Percentiles rank a stretch among this genome's conserved stretches.
Conservation (phyloP, 2,113 vertebrate species). For the Sminthopsis crassicaudata region DNA sequence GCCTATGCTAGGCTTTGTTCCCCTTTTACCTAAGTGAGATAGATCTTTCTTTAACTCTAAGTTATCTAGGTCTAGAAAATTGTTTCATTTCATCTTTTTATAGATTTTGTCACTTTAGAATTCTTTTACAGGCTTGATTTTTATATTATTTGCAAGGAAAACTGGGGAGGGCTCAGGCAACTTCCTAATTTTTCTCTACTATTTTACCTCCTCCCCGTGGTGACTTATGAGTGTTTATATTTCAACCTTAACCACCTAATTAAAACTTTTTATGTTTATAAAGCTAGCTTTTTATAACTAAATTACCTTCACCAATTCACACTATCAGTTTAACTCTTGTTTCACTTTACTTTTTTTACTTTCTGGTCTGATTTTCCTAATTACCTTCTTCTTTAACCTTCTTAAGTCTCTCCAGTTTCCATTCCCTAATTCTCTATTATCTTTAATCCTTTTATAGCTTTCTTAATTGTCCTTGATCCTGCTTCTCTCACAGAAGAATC, state of each 20-base stretch:
- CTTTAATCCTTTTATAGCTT: slow-evolving; percentile 8
- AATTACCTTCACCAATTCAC: not conserved
- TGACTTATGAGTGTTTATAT: not conserved
- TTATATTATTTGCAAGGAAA: no score
- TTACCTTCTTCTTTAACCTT: not conserved
- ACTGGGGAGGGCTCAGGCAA: no score
- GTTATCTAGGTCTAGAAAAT: no score
- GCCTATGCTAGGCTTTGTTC: no score
- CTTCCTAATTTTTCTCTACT: no score
- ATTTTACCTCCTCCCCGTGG: no score
- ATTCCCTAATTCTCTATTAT: not conserved
- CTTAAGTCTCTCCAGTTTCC: not conserved
- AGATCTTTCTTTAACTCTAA: no score
- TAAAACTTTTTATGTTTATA: not conserved
- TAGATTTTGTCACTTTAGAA: no score
- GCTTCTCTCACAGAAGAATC: not conserved
- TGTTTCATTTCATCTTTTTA: no score
- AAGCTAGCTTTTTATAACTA: not conserved
- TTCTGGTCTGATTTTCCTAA: not conserved
- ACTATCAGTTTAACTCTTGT: not conserved
- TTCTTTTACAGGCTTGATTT: no score
- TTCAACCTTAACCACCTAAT: not conserved
- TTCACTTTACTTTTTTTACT: not conserved
- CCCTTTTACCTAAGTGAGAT: no score
- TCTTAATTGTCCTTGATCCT: slow-evolving; percentile 6